Evolutionary conservation across 1,140 invertebrate genomes (phyloP).

Genomic region (Bathynomus jamesi): DNA sequence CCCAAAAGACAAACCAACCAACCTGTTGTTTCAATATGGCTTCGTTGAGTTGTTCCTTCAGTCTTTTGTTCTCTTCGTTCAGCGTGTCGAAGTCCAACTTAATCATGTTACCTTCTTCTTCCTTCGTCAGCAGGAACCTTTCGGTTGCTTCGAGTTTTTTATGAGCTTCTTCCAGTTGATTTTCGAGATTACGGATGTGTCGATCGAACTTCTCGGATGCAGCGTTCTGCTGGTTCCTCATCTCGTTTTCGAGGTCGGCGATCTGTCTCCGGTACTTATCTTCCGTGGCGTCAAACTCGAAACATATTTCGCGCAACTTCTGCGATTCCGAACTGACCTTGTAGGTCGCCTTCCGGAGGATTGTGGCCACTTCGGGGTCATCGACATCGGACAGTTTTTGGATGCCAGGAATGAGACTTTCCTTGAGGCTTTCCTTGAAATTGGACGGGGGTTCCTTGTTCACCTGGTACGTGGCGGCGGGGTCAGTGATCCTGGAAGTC

Average conservation of each 20-base stretch:
- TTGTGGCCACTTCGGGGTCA: slow-evolving; percentile 30
- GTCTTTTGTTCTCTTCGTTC: slow-evolving; percentile 40
- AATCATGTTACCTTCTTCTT: slow-evolving; percentile 40
- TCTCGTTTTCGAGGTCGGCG: slow-evolving; percentile 35
- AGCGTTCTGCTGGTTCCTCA: slow-evolving; percentile 31
- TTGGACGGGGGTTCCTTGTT: slow-evolving; percentile 33
- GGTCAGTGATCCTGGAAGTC: slow-evolving; percentile 38
- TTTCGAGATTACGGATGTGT: slow-evolving; percentile 34
- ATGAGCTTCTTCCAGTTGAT: slow-evolving; percentile 33
- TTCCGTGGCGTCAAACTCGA: slow-evolving; percentile 38
- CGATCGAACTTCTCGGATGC: slow-evolving; percentile 28
- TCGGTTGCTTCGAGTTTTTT: slow-evolving; percentile 36
- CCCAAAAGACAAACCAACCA: too few relatives aligned
- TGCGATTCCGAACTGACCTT: slow-evolving; percentile 26
- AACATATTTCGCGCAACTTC: slow-evolving; percentile 25
- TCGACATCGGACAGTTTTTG: slow-evolving; percentile 9
- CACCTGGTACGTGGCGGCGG: slow-evolving; percentile 40
- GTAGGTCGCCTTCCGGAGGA: slow-evolving; percentile 29
- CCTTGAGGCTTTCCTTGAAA: slow-evolving; percentile 9
- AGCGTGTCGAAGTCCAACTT: slow-evolving; percentile 42
- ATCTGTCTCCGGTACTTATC: slow-evolving; percentile 37
- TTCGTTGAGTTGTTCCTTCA: slow-evolving; percentile 40
- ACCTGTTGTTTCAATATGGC: slow-evolving; percentile 26
- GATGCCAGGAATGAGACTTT: slow-evolving; percentile 10
- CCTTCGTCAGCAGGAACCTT: slow-evolving; percentile 35